A percentile compares a stretch with the other conserved stretches of the same genome.
These are phyloP conservation scores for Mesochorus sp. DNA, from an alignment of 2,888 invertebrate species.

Conservation along the genomic window DNA sequence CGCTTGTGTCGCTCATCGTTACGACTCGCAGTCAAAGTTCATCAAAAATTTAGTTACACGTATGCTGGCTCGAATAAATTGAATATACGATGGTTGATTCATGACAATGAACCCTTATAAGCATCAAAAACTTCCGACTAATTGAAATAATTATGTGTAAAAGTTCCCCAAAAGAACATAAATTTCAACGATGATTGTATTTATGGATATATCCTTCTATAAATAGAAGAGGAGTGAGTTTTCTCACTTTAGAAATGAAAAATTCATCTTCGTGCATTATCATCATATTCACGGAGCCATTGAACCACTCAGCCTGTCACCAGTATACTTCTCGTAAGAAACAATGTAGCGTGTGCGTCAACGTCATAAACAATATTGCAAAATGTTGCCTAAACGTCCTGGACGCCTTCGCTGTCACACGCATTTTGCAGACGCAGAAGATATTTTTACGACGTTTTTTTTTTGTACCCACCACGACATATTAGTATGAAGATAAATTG, in stretches of 20 bases:
- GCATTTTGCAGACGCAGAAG: neutral
- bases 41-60: constrained; percentile 25
- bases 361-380: neutral
- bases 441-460: constrained; percentile 18
- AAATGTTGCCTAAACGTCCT: neutral
- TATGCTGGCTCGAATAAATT: constrained; percentile 35
- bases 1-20: constrained; percentile 5
- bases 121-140: too few species aligned
- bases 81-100: neutral
- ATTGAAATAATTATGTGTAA: too few species aligned
- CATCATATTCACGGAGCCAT: constrained; percentile 3
- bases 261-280: constrained; percentile 30
- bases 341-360: neutral
- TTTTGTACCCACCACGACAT: constrained; percentile 20
- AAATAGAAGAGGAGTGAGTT: constrained; percentile 13
- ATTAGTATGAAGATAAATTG: constrained; percentile 17
- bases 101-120: neutral
- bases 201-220: too few species aligned
- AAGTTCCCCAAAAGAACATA: too few species aligned
- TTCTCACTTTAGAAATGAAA: constrained; percentile 36
- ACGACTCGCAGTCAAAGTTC: constrained; percentile 18
- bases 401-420: neutral
- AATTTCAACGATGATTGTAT: too few species aligned
- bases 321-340: neutral
- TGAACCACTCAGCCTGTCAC: neutral